A percentile compares a stretch with the other conserved stretches of the same genome.
Conservation (phyloP, 2,888 invertebrate species). For the Phlogophora meticulosa region DNA sequence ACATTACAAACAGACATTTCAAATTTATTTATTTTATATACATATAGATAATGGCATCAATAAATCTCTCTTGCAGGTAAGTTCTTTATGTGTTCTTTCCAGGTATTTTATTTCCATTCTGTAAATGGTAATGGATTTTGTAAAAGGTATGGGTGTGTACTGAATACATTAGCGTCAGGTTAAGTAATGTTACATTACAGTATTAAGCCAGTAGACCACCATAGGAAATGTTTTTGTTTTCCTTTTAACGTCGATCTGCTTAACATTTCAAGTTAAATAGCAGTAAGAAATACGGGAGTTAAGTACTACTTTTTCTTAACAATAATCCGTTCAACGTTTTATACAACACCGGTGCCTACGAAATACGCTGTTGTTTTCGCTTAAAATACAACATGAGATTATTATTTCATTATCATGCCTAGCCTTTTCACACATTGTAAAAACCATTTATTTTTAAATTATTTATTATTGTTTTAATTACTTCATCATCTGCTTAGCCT, state of each 20-base stretch:
- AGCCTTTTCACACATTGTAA: too few species aligned
- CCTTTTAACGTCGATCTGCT: neutral
- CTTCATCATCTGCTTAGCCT: too few species aligned
- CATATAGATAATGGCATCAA: constrained; percentile 24
- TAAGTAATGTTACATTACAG: neutral
- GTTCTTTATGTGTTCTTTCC: constrained; percentile 1
- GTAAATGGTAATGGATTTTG: constrained; percentile 28
- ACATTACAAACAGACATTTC: too few species aligned
- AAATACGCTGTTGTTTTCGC: too few species aligned
- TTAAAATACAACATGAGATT: neutral
- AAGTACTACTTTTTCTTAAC: neutral
- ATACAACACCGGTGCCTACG: too few species aligned
- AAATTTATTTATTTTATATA: too few species aligned
- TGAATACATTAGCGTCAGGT: constrained; percentile 20
- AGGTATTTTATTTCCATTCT: constrained; percentile 9
- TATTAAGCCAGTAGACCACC: too few species aligned
- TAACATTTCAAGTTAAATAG: neutral
- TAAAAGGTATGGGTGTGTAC: constrained; percentile 7
- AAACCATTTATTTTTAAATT: too few species aligned
- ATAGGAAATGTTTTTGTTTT: constrained; percentile 9
- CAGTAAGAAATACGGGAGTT: too few species aligned
- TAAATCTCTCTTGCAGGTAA: constrained; percentile 15
- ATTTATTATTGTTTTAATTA: too few species aligned
- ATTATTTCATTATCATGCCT: too few species aligned
- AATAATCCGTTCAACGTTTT: neutral